These are phyloP conservation scores for Zonotrichia albicollis DNA, from an alignment of 2,797 vertebrate genomes.

Conservation along the genomic window DNA sequence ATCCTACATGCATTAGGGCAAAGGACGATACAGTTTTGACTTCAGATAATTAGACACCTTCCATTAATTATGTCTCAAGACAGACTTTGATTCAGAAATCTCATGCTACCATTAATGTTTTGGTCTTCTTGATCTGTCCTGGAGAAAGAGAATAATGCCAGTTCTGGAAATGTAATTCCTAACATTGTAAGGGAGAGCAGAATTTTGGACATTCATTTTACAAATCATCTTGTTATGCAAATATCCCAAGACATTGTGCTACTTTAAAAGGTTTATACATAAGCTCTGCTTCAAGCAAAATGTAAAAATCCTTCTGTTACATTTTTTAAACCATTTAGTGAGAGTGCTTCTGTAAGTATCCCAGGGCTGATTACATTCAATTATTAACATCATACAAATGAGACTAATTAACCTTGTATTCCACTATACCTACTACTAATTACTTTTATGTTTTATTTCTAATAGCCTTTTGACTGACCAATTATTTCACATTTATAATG, in stretches of 20 bases:
- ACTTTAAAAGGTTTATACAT: constrained; percentile 24
- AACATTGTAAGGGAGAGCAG: neutral
- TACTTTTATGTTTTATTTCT: constrained; percentile 43
- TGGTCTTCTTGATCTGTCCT: neutral
- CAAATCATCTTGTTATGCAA: constrained; percentile 26
- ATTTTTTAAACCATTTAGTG: constrained; percentile 12
- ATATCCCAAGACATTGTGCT: neutral
- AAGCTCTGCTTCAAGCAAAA: constrained; percentile 33
- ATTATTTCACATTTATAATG: neutral
- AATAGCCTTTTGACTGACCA: neutral
- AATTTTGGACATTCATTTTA: constrained; percentile 9
- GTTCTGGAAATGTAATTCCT: neutral
- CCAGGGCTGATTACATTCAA: constrained; percentile 55
- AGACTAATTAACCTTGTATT: constrained; percentile 61
- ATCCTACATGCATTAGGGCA: constrained; percentile 20
- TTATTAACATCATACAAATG: constrained; percentile 50
- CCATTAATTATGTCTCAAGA: constrained; percentile 36
- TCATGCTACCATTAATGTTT: neutral
- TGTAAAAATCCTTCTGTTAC: neutral
- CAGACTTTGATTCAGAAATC: constrained; percentile 26
- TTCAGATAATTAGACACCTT: constrained; percentile 2
- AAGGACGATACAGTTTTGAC: constrained; percentile 48
- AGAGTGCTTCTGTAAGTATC: constrained; percentile 6
- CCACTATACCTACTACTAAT: constrained; percentile 23
- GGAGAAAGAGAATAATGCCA: neutral